Evolutionary conservation across 2,113 vertebrate species (phyloP), one percentile per base, ranked within the genome.

Genomic region (Ranitomeya imitator): DNA sequence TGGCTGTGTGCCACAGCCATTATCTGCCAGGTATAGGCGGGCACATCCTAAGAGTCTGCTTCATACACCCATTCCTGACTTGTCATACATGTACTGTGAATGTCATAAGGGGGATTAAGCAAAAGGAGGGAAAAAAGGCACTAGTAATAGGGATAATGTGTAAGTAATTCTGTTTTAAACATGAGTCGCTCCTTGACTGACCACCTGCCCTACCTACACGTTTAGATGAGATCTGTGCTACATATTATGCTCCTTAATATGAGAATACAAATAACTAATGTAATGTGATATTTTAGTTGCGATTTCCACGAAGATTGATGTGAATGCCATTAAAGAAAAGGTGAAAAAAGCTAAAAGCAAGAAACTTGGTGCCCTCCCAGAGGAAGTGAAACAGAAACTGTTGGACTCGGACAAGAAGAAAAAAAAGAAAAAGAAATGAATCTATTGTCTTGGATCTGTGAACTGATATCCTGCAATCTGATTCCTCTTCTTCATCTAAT

Each of bases 331-430:
- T 89, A 99, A 99, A 92, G 96, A 97, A 16, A 99, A 99, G 89
- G 96, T 99, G 78, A 98, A 95, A 91, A 98, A 96, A 90, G 97
- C 97, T 61, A 99, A 98, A 93, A 96, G 91, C 37, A 99, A 98
- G 93, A 99, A 97, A 90, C 94, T 99, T 54, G 98, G 98, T 63
- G 98, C 98, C 65, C 96, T 97, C n/a, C 94, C 96, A 6, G 89
- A 91, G 52, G 94, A 96, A 73, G 90, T 94, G 0, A 93, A 94
- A 8, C 91, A 95, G 86, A 93, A 93, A 91, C 92, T 92, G 90
- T 92, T 92, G 87, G 90, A 87, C 79, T 91, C 92, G 67, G 91
- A 92, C 90, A 97, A 96, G 90, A 97, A 95, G 73, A 97, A 96
- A 90, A 26, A 19, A 19, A 74, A 74, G 51, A 97, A 96, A 90